A percentile compares a stretch with the other conserved stretches of the same genome.
These are phyloP conservation scores for Pandion haliaetus DNA, from an alignment of 2,113 vertebrate genomes.

Conservation along the genomic window DNA sequence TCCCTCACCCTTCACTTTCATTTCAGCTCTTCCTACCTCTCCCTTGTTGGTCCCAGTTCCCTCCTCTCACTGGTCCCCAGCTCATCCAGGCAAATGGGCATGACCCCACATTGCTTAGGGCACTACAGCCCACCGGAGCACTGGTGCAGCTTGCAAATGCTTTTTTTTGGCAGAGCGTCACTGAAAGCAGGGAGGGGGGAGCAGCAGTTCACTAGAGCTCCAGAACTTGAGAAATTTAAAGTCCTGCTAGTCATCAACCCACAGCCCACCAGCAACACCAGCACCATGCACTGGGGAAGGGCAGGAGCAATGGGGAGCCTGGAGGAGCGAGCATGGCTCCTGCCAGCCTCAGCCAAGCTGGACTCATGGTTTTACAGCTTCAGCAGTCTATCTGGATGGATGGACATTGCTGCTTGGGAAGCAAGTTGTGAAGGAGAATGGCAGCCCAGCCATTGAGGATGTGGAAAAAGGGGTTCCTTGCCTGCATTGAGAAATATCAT, in stretches of 20 bases:
- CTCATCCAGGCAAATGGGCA: rapidly evolving
- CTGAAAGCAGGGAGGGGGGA: not conserved
- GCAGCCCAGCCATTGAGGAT: not conserved
- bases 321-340: rapidly evolving
- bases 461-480: not conserved
- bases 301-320: not conserved
- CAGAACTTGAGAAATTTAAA: not conserved
- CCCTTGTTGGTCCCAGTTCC: not conserved
- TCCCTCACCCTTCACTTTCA: not conserved
- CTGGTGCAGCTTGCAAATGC: rapidly evolving
- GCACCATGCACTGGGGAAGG: not conserved
- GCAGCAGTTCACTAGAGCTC: not conserved
- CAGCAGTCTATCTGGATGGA: rapidly evolving
- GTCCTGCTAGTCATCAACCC: not conserved
- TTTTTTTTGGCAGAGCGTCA: not conserved
- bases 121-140: too few species aligned
- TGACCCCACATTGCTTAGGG: not conserved
- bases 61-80: not conserved
- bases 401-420: not conserved
- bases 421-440: not conserved
- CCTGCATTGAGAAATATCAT: rapidly evolving
- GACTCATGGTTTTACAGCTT: not conserved
- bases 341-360: not conserved
- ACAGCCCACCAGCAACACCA: not conserved
- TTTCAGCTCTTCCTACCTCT: not conserved